Evolutionary conservation across 2,888 invertebrate species (phyloP), one percentile per base, ranked within the genome.

Genomic region (Isoperla grammatica): DNA sequence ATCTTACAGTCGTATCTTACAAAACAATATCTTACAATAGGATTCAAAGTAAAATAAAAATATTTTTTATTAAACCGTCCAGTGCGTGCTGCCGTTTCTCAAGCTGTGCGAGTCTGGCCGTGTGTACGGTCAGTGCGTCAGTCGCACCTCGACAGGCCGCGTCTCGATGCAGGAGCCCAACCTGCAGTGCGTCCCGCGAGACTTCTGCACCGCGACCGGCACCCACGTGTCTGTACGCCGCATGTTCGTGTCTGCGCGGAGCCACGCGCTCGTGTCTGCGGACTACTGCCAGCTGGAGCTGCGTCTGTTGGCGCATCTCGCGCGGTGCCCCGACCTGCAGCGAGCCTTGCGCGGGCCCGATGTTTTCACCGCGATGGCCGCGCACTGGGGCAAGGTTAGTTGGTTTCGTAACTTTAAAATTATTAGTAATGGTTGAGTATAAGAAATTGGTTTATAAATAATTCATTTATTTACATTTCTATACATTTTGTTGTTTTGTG

Each of bases 261-360:
- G 81, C 0, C 79, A 76, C 63, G 74, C 87, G 48, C 76, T 98
- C 57, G 74, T 99, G 48, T 88, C 96, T 0, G 95, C 95, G 0
- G 98, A 99, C 78, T 99, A 95, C 76, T 94, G 94, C 68, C 99
- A 99, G 75, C 73, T 99, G 62, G 99, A 99, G 76, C 81, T 99
- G 73, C 80, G 99, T 67, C 84, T 99, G 61, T 77, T 99, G 67
- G 91, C 97, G 15, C 95, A 97, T 76, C 82, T 96, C 62, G 90
- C 92, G 8, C 77, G 81, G 64, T 98, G 98, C 75, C 66, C 74
- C 6, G 78, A 81, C 48, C 76, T 97, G 39, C 78, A 85, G 53
- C 73, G 76, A 45, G 72, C 78, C 3, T 71, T 83, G 13, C 79
- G 78, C 64, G 74, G 71, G 4, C 83, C 81, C 12, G 95, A 95